Evolutionary conservation across 1,140 invertebrate genomes (phyloP), one percentile per base, ranked within the genome.

Genomic region (Venustaconcha ellipsiformis): DNA sequence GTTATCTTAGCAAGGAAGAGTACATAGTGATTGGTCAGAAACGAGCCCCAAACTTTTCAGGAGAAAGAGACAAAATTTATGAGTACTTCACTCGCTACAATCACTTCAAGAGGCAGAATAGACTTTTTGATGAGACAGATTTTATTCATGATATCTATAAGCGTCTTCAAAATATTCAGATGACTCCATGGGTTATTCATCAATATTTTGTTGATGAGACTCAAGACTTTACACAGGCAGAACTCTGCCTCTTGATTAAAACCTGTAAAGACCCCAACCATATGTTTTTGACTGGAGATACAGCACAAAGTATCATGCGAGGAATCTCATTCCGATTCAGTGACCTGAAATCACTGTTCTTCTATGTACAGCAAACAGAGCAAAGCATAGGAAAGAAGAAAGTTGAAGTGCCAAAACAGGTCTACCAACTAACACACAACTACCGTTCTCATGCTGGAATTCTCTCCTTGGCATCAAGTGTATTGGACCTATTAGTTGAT

Each of bases 181-280:
- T 62, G 60, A 56, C 56, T 57, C 57, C 75, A n/a, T 86, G 84
- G 83, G 70, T 81, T 2, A 58, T 88, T 15, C 86, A 88, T 75
- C 79, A 86, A 73, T 80, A 88, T 23, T 89, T 79, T 80, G 86
- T 89, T 0, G 88, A 89, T 75, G 88, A 89, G 69, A 87, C 85
- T 12, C 88, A 89, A 65, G 88, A 89, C 70, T 89, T 89, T 2
- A 26, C 26, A 26, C 26, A 26, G 26, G 26, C 2, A 2, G 26
- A 26, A 26, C 26, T 26, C 2, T 84, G 82, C 70, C 77, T 89
- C 14, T 76, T 89, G n/a, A 81, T 89, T 8, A 74, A 79, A 58
- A 70, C 87, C 23, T 84, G 83, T 63, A 79, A 87, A 58, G 80
- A 86, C 59, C 88, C 88, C 37, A 89, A 89, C 71, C 72, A 84